Evolutionary conservation across 2,888 invertebrate genomes (phyloP).

Genomic region (Pecten maximus): DNA sequence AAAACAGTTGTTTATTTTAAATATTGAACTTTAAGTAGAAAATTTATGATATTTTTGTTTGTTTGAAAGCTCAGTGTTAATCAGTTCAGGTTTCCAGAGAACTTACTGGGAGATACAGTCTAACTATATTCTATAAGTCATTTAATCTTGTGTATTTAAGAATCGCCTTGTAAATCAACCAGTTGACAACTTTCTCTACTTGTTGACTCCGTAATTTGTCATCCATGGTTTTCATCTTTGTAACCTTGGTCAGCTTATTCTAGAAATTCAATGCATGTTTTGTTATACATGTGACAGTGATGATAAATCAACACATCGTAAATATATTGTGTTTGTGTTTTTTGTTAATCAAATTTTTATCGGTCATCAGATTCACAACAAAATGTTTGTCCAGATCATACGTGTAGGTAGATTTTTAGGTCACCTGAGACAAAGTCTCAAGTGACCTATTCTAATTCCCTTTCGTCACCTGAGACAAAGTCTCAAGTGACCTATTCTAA

Average conservation of each 20-base stretch:
- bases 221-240: neutral
- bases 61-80: neutral
- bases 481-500: too few relatives aligned
- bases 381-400: too few relatives aligned
- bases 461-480: too few relatives aligned
- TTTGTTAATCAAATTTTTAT: neutral
- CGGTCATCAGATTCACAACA: too few relatives aligned
- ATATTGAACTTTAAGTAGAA: too few relatives aligned
- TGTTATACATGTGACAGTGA: neutral
- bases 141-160: neutral
- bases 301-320: slow-evolving; percentile 14
- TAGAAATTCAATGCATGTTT: neutral
- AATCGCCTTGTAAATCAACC: neutral
- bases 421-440: too few relatives aligned
- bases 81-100: neutral
- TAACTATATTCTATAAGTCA: neutral
- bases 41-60: too few relatives aligned
- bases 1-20: neutral
- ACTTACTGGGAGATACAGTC: neutral
- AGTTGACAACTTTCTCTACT: neutral
- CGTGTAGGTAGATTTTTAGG: too few relatives aligned
- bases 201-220: neutral
- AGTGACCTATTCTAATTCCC: too few relatives aligned
- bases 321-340: neutral
- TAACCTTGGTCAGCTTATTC: neutral